A percentile compares a stretch with the other conserved stretches of the same genome.
Evolutionary conservation across 2,113 vertebrate genomes (phyloP).

Genomic region (Neolamprologus sp.): DNA sequence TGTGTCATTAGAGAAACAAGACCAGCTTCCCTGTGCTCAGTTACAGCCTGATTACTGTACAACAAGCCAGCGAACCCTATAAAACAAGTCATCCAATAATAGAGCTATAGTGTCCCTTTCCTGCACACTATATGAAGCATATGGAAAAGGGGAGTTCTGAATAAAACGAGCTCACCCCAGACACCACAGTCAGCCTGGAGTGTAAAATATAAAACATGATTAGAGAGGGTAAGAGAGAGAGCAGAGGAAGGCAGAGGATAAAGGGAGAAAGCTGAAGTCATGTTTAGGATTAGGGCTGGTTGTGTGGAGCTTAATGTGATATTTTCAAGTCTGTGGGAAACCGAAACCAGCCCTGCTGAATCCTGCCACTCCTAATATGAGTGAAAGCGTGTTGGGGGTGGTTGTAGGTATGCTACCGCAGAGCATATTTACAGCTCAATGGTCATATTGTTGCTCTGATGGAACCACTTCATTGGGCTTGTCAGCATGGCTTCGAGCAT

Average conservation of each 20-base stretch:
- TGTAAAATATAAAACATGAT: constrained; percentile 48
- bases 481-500: neutral
- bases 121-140: constrained; percentile 18
- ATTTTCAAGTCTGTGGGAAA: constrained; percentile 26
- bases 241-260: neutral
- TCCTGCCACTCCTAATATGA: neutral
- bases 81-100: constrained; percentile 3
- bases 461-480: neutral
- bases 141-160: constrained; percentile 23
- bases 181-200: constrained; percentile 36
- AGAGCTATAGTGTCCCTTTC: neutral
- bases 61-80: neutral
- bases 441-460: neutral
- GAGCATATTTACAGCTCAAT: neutral
- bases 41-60: neutral
- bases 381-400: neutral
- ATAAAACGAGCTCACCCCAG: constrained; percentile 35
- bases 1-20: constrained; percentile 12
- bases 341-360: neutral
- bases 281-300: constrained; percentile 54
- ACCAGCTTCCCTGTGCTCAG: neutral
- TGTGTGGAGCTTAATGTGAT: constrained; percentile 20
- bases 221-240: neutral
- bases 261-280: constrained; percentile 32
- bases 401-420: neutral